Conservation (phyloP, 2,113 vertebrate species). For the Trogon melanurus region DNA sequence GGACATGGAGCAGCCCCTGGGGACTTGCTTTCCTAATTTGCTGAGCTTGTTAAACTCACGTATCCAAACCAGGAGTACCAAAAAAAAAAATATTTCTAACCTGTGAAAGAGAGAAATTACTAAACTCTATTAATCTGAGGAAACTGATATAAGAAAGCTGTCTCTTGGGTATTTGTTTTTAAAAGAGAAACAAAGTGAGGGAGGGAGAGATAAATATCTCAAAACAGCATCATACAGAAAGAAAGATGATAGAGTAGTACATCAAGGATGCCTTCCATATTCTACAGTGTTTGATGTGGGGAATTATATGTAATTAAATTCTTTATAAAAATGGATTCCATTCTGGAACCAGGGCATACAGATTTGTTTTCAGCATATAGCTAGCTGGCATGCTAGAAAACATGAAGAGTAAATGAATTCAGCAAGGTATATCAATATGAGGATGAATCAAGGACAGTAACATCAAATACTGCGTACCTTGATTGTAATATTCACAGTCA, state of each 20-base stretch:
- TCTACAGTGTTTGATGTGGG: neutral
- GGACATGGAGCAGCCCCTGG: neutral
- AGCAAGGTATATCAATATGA: neutral
- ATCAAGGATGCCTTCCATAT: neutral
- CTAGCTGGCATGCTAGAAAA: neutral
- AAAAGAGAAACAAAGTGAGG: neutral
- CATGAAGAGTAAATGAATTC: neutral
- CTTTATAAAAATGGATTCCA: neutral
- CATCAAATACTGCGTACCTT: conserved; percentile 82
- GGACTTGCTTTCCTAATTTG: neutral
- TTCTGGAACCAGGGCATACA: neutral
- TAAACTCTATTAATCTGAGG: neutral
- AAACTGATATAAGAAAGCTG: neutral
- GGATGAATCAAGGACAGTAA: neutral
- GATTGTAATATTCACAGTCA: conserved; percentile 97
- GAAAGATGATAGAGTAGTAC: neutral
- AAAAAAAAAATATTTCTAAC: neutral
- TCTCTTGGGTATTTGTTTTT: neutral
- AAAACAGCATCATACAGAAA: neutral
- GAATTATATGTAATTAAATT: neutral
- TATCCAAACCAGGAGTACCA: neutral
- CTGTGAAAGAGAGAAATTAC: neutral
- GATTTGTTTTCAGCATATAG: neutral
- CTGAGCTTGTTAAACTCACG: neutral
- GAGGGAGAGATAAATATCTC: neutral